Evolutionary conservation across 2,113 vertebrate genomes (phyloP).

Genomic region (Conger conger): DNA sequence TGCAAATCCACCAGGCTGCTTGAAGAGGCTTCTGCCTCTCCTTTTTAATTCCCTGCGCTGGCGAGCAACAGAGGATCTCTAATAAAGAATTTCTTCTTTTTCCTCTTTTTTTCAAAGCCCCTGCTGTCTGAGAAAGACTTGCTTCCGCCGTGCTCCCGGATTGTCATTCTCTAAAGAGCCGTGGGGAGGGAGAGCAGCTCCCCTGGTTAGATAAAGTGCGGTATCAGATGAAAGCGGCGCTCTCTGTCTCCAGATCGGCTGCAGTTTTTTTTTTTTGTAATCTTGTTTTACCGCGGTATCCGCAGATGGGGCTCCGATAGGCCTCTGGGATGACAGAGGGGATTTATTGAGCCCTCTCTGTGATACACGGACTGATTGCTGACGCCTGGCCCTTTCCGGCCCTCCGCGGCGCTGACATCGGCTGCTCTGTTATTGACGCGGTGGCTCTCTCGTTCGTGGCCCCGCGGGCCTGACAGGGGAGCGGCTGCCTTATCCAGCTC

Average conservation of each 20-base stretch:
- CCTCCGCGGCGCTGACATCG: background rate
- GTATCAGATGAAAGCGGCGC: background rate
- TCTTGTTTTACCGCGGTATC: conserved; percentile 7
- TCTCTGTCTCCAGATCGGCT: background rate
- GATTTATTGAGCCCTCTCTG: conserved; percentile 27
- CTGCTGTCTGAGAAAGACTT: background rate
- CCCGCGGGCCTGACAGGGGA: conserved; percentile 6
- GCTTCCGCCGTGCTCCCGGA: background rate
- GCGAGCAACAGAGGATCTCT: conserved; percentile 38
- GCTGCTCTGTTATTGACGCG: conserved; percentile 13
- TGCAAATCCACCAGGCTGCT: conserved; percentile 25
- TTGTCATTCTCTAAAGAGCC: background rate
- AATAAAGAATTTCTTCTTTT: conserved; percentile 34
- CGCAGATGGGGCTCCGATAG: background rate
- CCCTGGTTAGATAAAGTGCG: background rate
- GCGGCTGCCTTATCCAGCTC: conserved; percentile 32
- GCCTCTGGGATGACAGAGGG: conserved; percentile 17
- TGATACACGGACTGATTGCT: conserved; percentile 24
- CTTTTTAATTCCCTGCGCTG: conserved; percentile 35
- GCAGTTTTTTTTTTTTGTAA: background rate
- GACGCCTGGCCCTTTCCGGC: background rate
- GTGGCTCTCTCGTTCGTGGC: background rate
- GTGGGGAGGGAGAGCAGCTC: background rate
- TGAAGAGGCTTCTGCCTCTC: conserved; percentile 27
- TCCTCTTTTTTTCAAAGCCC: background rate